Evolutionary conservation across 2,888 invertebrate genomes (phyloP), one percentile per base, ranked within the genome.

Genomic region (Dryomyza anilis): DNA sequence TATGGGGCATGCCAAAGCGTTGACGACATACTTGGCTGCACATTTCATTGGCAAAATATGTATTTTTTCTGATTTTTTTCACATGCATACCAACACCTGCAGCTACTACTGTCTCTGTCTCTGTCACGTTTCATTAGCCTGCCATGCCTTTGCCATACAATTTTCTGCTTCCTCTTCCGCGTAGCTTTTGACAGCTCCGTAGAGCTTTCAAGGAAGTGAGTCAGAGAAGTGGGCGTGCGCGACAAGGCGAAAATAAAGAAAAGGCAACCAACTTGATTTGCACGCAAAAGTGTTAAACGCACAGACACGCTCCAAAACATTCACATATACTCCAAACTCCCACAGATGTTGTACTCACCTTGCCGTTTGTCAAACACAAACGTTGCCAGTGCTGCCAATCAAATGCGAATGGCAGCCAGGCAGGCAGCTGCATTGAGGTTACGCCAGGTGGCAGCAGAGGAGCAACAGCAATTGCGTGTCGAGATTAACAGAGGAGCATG

Each of bases 331-430:
- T 12, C 36, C 39, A 14, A 12, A 14, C 39, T 14, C 39, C 7
- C 39, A 39, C 7, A 4, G 12, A n/a, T 2, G 4, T 19, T 48
- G 46, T 19, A 12, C 46, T n/a, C 19, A 30, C 53, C 59, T 27
- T n/a, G 16, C 29, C 33, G 33, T 48, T 60, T 60, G 59, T n/a
- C 50, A 48, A 48, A 60, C 59, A 2, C 25, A 33, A 60, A 59
- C 19, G 23, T 10, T 57, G 57, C 16, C 57, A 57, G 27, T 39
- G 25, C 56, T 56, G 56, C 56, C 56, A 56, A 56, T n/a, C n/a
- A n/a, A n/a, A n/a, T n/a, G n/a, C n/a, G n/a, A n/a, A n/a, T n/a
- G n/a, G n/a, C n/a, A n/a, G n/a, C n/a, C n/a, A n/a, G n/a, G n/a
- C n/a, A n/a, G n/a, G n/a, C 33, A 21, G 10, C 33, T n/a, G 23